phyloP scores from a whole-genome alignment of 2,888 invertebrate genomes.

The Palloptera scutellata region DNA sequence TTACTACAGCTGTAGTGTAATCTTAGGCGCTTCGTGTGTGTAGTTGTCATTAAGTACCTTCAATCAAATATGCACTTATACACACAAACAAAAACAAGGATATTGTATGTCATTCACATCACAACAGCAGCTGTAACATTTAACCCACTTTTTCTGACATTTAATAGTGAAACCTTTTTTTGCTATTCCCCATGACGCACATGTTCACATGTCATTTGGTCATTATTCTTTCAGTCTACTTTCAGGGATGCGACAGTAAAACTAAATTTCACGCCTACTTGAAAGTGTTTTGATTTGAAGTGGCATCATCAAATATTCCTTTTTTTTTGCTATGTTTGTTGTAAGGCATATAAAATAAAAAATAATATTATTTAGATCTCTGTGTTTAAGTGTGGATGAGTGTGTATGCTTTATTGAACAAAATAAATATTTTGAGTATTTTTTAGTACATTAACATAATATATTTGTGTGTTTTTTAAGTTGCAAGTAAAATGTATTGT shows the following conservation, averaged over 20 bases:
- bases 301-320: neutral
- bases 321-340: too few species aligned
- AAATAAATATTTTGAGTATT: too few species aligned
- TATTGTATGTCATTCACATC: too few species aligned
- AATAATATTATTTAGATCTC: too few species aligned
- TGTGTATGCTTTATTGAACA: too few species aligned
- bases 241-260: slow-evolving; percentile 3
- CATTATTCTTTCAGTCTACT: slow-evolving; percentile 5
- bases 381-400: too few species aligned
- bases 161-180: neutral
- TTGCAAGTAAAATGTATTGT: too few species aligned
- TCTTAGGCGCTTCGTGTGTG: neutral
- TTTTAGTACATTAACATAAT: too few species aligned
- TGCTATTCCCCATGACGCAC: neutral
- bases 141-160: neutral
- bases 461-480: too few species aligned
- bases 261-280: neutral
- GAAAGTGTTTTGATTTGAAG: neutral
- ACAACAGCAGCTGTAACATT: neutral
- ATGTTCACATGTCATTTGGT: neutral
- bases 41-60: slow-evolving; percentile 14
- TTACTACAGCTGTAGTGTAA: slow-evolving; percentile 3
- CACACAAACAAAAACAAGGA: neutral
- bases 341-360: too few species aligned
- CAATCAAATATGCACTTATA: neutral